Evolutionary conservation across 2,797 vertebrate species (phyloP), one percentile per base, ranked within the genome.

Genomic region (Melanotaenia parkinsoni): DNA sequence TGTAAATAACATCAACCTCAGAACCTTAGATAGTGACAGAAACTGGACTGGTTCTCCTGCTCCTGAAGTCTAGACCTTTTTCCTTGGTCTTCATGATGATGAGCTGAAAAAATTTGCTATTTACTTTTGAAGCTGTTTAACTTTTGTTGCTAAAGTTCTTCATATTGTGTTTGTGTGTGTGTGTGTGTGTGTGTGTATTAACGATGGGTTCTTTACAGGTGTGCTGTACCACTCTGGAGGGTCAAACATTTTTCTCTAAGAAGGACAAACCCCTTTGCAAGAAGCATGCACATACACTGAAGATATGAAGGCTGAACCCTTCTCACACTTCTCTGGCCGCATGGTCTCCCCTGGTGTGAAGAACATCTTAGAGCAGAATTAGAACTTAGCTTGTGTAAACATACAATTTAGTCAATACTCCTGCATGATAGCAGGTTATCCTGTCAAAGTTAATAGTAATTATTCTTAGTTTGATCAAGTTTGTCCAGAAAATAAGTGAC

Each of bases 241-340:
- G 97, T 9, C 97, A 98, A 82, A 93, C 95, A 8, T 99, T 99
- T 93, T 99, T 96, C 93, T 98, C 97, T 78, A 99, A 97, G 92
- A 99, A 98, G 87, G 97, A 98, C 89, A 99, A 99, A 86, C 97
- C 97, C 10, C 93, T 99, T 59, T 99, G 98, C 95, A 99, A 98
- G 95, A 99, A 99, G 86, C 98, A 99, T 0, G 97, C 97, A 68
- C 94, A 98, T 86, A 95, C 95, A 37, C 62, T 97, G 81, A 97
- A 97, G 90, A 94, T 98, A 88, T 99, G 89, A 97, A 51, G 40
- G 33, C 11, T 18, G 24, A 51, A 40, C 18, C 43, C 28, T 47
- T 54, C 35, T 70, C 3, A 24, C 9, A 57, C 1, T 18, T 38
- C 61, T 37, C 22, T 22, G 35, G 63, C 45, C 10, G 1, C 37